These are phyloP conservation scores for Macaria liturata DNA, from an alignment of 2,888 invertebrate genomes.

Conservation along the genomic window DNA sequence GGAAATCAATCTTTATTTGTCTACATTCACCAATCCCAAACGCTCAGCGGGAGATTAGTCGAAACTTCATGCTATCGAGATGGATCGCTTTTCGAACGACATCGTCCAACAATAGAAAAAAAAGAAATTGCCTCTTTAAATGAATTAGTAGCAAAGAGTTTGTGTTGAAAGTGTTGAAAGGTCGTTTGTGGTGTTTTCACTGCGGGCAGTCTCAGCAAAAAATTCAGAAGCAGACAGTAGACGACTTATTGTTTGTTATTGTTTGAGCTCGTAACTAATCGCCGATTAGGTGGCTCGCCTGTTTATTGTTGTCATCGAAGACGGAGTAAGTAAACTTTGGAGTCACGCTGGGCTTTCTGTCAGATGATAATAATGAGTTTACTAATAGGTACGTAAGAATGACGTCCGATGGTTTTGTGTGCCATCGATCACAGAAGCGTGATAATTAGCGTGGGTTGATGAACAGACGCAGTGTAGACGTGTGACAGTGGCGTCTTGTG, in stretches of 20 bases:
- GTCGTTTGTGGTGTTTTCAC: conserved; percentile 51
- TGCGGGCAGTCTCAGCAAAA: conserved; percentile 53
- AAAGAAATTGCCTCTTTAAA: conserved; percentile 35
- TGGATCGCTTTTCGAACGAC: conserved; percentile 42
- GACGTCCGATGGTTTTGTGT: conserved; percentile 31
- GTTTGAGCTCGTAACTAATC: conserved; percentile 53
- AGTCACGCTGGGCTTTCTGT: conserved; percentile 35
- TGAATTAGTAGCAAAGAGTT: conserved; percentile 29
- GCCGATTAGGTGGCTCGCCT: conserved; percentile 37
- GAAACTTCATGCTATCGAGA: conserved; percentile 51
- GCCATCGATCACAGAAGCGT: conserved; percentile 36
- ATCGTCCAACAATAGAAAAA: conserved; percentile 29
- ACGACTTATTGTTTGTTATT: conserved; percentile 56
- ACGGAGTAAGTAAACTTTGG: conserved; percentile 32
- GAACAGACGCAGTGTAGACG: conserved; percentile 3
- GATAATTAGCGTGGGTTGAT: conserved; percentile 20
- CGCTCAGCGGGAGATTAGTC: conserved; percentile 51
- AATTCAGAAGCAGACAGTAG: conserved; percentile 57
- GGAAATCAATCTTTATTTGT: conserved; percentile 72
- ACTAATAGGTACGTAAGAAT: conserved; percentile 28
- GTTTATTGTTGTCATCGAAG: conserved; percentile 31
- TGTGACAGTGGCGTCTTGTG: background rate
- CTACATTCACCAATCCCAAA: conserved; percentile 64
- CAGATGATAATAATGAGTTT: conserved; percentile 33
- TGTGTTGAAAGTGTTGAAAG: conserved; percentile 52